Evolutionary conservation across 2,113 vertebrate genomes (phyloP).

Genomic region (Cromileptes altivelis): DNA sequence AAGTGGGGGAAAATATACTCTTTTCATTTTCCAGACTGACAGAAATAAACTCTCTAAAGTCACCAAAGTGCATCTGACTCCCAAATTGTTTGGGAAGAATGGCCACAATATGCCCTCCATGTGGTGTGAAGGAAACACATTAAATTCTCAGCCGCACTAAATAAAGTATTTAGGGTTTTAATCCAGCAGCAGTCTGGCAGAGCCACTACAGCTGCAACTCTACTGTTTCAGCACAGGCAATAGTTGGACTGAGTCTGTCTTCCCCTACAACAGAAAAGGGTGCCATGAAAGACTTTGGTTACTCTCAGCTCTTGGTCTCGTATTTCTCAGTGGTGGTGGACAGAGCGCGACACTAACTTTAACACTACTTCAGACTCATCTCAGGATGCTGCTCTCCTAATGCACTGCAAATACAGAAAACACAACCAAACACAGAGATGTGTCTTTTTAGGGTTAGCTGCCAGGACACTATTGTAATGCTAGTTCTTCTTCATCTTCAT

Average conservation of each 20-base stretch:
- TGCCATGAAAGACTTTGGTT: neutral
- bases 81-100: neutral
- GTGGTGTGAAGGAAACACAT: neutral
- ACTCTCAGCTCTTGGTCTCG: too few relatives aligned
- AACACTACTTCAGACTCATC: too few relatives aligned
- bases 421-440: neutral
- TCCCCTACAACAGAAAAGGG: neutral
- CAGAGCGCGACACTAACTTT: too few relatives aligned
- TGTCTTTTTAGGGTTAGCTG: neutral
- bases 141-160: neutral
- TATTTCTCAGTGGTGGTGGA: too few relatives aligned
- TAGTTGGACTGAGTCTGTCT: neutral
- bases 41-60: conserved; percentile 56
- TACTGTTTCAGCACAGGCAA: conserved; percentile 4
- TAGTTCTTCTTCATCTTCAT: too few relatives aligned
- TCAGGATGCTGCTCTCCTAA: neutral
- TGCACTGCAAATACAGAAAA: neutral
- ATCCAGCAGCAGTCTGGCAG: conserved; percentile 6
- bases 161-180: neutral
- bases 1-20: conserved; percentile 34
- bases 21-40: conserved; percentile 51
- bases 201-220: neutral
- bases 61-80: conserved; percentile 33
- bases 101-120: neutral
- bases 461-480: too few relatives aligned